Base-by-base conservation (phyloP, 2,888 invertebrate genomes). In the Melinaea menophilus region DNA sequence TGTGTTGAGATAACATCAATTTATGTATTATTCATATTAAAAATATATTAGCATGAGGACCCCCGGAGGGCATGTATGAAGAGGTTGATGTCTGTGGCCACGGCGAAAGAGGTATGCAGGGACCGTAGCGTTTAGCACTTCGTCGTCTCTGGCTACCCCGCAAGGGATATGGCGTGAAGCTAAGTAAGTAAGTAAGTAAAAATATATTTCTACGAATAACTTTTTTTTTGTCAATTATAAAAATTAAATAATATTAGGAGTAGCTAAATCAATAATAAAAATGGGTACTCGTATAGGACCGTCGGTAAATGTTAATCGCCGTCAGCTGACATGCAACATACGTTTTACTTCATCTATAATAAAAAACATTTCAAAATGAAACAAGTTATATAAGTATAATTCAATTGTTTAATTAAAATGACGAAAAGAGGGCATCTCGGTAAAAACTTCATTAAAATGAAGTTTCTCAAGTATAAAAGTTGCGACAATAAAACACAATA, bases 381-480 rank as follows among this genome's bases (percentile, higher is more conserved):
- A 55, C 61, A 57, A 55, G 58, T 58, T 58, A 55, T 45, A 46
- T 31, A 22, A 22, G 22, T 22, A 22, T 22, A 22, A 22, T 22
- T 22, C 22, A 22, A 22, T 22, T 22, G 22, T 22, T 22, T 22
- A 22, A 22, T 22, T 22, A 22, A 22, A 22, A 22, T 1, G 22
- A 22, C 1, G 22, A 22, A 22, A 22, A 22, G 22, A 22, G 22
- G 22, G 22, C 22, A 22, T 22, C 1, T 22, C 22, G 22, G 22
- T 22, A 22, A 22, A 22, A 22, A 22, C 22, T 22, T 22, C 22
- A 22, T 22, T 22, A 22, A 55, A 41, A 55, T 22, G 65, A 71
- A 65, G 62, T 66, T 71, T 64, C 58, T 65, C 65, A 66, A 71
- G 71, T 67, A 61, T 61, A 59, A 58, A 22, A 22, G 22, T 22